Evolutionary conservation across 2,113 vertebrate genomes (phyloP).

Genomic region (Alectura lathami): DNA sequence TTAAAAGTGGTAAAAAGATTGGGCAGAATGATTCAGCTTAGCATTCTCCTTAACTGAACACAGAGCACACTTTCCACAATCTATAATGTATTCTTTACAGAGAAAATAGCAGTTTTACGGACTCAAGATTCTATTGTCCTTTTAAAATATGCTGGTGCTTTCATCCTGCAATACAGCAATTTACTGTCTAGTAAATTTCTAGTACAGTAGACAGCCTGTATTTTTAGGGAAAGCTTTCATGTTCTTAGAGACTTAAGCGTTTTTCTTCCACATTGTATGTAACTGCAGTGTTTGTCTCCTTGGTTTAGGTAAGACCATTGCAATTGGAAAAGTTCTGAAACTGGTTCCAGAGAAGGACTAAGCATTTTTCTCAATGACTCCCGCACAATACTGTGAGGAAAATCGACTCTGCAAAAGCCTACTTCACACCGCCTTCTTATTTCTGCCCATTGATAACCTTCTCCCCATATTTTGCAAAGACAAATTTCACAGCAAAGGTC

Average conservation of each 20-base stretch:
- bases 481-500: constrained; percentile 85
- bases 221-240: not conserved
- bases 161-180: not conserved
- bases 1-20: not conserved
- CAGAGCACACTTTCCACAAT: not conserved
- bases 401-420: constrained; percentile 87
- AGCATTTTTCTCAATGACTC: constrained; percentile 79
- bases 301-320: constrained; percentile 95
- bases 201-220: not conserved
- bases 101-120: not conserved
- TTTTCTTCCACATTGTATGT: not conserved
- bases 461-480: constrained; percentile 83
- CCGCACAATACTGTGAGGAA: constrained; percentile 87
- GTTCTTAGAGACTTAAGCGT: not conserved
- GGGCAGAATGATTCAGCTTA: not conserved
- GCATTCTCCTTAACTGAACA: not conserved
- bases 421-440: constrained; percentile 87
- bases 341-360: constrained; percentile 99
- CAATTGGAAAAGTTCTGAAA: constrained; percentile 99
- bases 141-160: not conserved
- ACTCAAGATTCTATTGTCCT: not conserved
- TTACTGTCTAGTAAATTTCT: not conserved
- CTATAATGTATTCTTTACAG: not conserved
- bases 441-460: constrained; percentile 85
- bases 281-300: constrained; percentile 32